Base-by-base conservation (phyloP, 2,888 invertebrate species). In the Trimorus sp. region DNA sequence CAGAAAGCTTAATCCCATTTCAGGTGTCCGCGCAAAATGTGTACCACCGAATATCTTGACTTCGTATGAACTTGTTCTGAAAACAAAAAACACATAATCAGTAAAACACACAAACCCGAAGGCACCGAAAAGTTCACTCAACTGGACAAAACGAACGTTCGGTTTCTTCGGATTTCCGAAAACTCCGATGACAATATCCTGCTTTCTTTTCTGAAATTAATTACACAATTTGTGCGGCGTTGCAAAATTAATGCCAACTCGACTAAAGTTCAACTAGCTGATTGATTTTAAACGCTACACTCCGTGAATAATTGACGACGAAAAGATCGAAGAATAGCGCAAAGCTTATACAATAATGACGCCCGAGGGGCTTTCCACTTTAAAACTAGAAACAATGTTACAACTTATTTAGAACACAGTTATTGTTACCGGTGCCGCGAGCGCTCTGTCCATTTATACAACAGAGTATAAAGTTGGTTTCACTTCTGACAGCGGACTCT, bases 261-360 rank as follows among this genome's bases (percentile, higher is more conserved):
- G 15, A 16, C 16, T 26, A n/a, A 48, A 56, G 68, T 69, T 58
- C 48, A 53, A 53, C 53, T 14, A 38, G 74, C 42, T 65, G 42
- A 74, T 74, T 74, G 78, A 78, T 78, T 78, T 78, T 40, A 26
- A 78, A 71, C 70, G 71, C 71, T 78, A 78, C 42, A 77, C 63
- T 65, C 38, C 26, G 0, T 78, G 59, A 78, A 71, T 73, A 78
- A 71, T 66, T 71, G 59, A 78, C 45, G 16, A 71, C 15, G 38
- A 8, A 59, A 58, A 37, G 59, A 78, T 77, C 77, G 70, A 70
- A 78, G 71, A 78, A 65, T 26, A 69, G 40, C n/a, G 62, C 53
- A 62, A 59, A 54, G 71, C 65, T 70, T 59, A 65, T 59, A 60
- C 69, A 78, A 53, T 78, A 66, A 78, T 78, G 37, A 56, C 58